phyloP scores from a whole-genome alignment of 2,888 invertebrate genomes.

The Rhagonycha lutea region DNA sequence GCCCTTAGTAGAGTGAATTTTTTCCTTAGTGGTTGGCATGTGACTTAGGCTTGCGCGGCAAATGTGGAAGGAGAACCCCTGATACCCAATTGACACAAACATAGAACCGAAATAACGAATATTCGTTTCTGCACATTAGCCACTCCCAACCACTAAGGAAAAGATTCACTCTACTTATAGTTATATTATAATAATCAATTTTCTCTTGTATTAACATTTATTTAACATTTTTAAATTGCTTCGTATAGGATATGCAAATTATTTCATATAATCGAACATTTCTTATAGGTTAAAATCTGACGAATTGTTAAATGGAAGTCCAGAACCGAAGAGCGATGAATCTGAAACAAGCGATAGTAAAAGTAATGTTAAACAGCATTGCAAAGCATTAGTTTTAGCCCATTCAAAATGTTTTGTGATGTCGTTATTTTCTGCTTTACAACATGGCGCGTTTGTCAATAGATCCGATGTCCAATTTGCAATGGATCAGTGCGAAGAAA shows the following conservation, averaged over 20 bases:
- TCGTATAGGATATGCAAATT: background rate
- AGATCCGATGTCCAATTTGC: conserved; percentile 69
- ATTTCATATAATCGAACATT: background rate
- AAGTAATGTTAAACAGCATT: conserved; percentile 59
- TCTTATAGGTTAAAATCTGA: conserved; percentile 51
- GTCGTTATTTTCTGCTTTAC: conserved; percentile 65
- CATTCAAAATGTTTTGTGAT: conserved; percentile 68
- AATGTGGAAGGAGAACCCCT: too few species aligned
- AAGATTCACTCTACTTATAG: too few species aligned
- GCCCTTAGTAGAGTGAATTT: too few species aligned
- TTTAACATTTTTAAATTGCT: too few species aligned
- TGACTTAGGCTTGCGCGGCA: too few species aligned
- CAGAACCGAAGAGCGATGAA: conserved; percentile 58
- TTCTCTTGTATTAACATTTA: too few species aligned
- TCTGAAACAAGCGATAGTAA: conserved; percentile 46
- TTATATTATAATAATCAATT: too few species aligned
- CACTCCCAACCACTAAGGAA: too few species aligned
- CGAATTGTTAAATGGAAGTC: conserved; percentile 50
- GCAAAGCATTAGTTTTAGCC: conserved; percentile 61
- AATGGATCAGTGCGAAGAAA: conserved; percentile 72
- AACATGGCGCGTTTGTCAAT: conserved; percentile 61
- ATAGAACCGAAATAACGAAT: too few species aligned
- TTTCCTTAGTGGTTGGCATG: too few species aligned
- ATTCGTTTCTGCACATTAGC: too few species aligned
- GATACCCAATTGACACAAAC: too few species aligned